Conservation (phyloP, 2,113 vertebrate species). For the Leucosticte australis region DNA sequence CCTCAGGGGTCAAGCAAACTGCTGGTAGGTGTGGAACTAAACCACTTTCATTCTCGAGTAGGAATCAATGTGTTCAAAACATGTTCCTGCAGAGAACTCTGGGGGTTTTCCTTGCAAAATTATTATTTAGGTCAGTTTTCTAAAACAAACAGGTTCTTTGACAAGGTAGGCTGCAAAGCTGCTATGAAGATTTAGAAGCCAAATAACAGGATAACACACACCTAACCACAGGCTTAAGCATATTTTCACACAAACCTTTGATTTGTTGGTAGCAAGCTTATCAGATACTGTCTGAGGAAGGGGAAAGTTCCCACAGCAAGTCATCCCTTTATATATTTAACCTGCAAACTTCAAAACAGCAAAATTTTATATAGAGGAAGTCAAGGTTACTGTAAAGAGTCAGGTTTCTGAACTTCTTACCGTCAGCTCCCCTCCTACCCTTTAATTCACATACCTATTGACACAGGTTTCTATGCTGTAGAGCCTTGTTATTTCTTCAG, state of each 20-base stretch:
- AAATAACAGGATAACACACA: not conserved
- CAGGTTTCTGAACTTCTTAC: conserved; percentile 24
- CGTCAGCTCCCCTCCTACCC: conserved; percentile 18
- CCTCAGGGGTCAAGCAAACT: not conserved
- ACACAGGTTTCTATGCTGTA: not conserved
- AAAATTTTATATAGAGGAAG: conserved; percentile 26
- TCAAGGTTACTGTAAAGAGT: conserved; percentile 41
- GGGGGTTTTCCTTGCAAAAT: not conserved
- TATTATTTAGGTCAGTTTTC: not conserved
- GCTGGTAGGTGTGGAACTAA: not conserved
- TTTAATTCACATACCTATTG: conserved; percentile 20
- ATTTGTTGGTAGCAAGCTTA: not conserved
- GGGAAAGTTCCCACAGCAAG: not conserved
- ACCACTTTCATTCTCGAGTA: not conserved
- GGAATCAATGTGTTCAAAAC: not conserved
- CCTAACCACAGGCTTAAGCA: not conserved
- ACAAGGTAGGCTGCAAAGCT: not conserved
- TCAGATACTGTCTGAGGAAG: not conserved
- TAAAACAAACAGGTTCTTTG: not conserved
- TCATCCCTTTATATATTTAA: not conserved
- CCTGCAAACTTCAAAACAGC: conserved; percentile 30
- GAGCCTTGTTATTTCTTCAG: conserved; percentile 10
- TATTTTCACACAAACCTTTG: not conserved
- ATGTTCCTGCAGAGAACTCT: not conserved
- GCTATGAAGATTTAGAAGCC: not conserved